Evolutionary conservation across 2,888 invertebrate species (phyloP).

Genomic region (Melinaea marsaeus): DNA sequence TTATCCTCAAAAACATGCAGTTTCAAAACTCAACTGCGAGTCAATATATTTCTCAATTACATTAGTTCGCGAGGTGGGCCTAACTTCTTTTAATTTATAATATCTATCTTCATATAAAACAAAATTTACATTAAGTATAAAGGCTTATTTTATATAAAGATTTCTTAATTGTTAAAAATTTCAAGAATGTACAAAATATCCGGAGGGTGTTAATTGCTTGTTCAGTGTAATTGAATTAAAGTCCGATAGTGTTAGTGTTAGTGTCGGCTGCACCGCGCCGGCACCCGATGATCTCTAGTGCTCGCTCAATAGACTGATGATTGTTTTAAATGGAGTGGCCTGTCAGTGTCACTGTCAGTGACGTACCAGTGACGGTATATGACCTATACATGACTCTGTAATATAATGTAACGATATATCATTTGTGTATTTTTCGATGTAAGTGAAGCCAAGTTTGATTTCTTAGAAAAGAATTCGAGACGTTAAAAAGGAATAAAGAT

Average conservation of each 20-base stretch:
- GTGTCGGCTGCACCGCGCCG: conserved; percentile 40
- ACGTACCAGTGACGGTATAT: conserved; percentile 55
- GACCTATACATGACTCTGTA: conserved; percentile 48
- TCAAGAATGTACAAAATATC: conserved; percentile 4
- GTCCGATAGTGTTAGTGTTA: conserved; percentile 24
- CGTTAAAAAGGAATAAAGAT: conserved; percentile 74
- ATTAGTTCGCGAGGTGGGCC: not conserved
- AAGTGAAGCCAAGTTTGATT: conserved; percentile 76
- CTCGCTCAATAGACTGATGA: conserved; percentile 55
- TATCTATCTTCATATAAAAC: not conserved
- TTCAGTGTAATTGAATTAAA: not conserved
- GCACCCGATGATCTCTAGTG: conserved; percentile 53
- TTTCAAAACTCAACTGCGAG: not conserved
- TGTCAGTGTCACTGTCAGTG: conserved; percentile 48
- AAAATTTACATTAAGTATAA: not conserved
- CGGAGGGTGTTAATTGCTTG: not conserved
- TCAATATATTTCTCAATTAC: not conserved
- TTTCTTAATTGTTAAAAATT: not conserved
- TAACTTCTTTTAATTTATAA: not conserved
- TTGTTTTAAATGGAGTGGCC: conserved; percentile 43
- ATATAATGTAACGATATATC: conserved; percentile 66
- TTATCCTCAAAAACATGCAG: not conserved
- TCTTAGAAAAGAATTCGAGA: conserved; percentile 75
- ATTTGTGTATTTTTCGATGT: conserved; percentile 77
- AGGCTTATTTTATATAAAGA: conserved; percentile 4